Evolutionary conservation across 2,797 vertebrate species (phyloP), one percentile per base, ranked within the genome.

Genomic region (Cossypha dichroa): DNA sequence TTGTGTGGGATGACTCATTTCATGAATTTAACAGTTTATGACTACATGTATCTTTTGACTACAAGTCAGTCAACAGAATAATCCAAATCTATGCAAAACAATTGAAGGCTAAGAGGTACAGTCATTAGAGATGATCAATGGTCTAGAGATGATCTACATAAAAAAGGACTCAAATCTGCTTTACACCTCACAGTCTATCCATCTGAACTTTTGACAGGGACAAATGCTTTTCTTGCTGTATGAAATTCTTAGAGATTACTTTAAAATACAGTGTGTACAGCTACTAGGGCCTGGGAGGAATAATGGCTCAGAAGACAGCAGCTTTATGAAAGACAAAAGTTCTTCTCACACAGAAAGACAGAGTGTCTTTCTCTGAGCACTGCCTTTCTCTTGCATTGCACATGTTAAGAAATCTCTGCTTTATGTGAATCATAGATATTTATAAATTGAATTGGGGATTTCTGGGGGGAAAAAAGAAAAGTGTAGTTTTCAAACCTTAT

Each of bases 21-120:
- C 69, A 86, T 77, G 20, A 56, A 90, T 74, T 67, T 69, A 66
- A 60, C 58, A 76, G 34, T 83, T 88, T 76, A 38, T 46, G 81
- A 68, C 80, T 85, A 49, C 67, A 26, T 49, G 8, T 59, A 15
- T 91, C 58, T 85, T 82, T 92, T 95, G 48, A 70, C 51, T 60
- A 45, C n/a, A 85, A 82, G 46, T 38, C 54, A 88, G 41, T 67
- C 58, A 93, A 88, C 28, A 92, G 69, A 94, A 85, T 41, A 74
- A 70, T 18, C 26, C n/a, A 74, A 91, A 77, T 64, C 36, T 60
- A 29, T 58, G 41, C 45, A 89, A 94, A 95, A 76, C 23, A 85
- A 64, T 31, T 59, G 46, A 43, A 73, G 34, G 4, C 31, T 68
- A 68, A 86, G 75, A 67, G 31, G 4, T 74, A 46, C 74, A 8